These are phyloP conservation scores for Trematomus bernacchii DNA, from an alignment of 2,797 vertebrate species.

Conservation along the genomic window DNA sequence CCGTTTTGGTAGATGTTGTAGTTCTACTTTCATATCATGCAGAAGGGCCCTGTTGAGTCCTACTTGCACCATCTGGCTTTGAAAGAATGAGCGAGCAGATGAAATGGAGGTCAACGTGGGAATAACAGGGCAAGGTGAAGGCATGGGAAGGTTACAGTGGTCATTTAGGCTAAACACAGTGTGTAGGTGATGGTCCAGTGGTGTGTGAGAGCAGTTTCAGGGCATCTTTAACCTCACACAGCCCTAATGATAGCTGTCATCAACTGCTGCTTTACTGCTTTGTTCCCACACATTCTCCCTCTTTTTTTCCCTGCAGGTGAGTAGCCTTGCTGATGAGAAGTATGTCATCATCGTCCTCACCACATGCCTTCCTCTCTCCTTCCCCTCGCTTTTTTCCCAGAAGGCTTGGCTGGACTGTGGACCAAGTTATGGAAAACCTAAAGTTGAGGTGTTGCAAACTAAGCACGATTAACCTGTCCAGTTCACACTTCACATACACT, in stretches of 20 bases:
- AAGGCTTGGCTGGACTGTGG: background rate
- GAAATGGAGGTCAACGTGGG: conserved; percentile 18
- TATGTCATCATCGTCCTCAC: conserved; percentile 24
- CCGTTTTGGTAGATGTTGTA: background rate
- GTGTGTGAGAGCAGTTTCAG: conserved; percentile 40
- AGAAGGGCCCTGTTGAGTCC: background rate
- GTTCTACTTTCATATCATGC: background rate
- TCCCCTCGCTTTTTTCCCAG: background rate
- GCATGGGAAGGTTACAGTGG: conserved; percentile 4
- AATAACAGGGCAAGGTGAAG: conserved; percentile 51
- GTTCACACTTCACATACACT: background rate
- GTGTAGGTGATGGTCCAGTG: background rate
- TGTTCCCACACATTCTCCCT: conserved; percentile 55
- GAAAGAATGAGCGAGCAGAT: background rate
- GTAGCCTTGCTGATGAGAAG: background rate
- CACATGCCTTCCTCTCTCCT: background rate
- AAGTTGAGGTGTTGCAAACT: background rate
- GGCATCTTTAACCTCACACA: conserved; percentile 36
- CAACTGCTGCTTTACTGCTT: conserved; percentile 42
- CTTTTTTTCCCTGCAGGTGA: conserved; percentile 37
- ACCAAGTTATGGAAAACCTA: background rate
- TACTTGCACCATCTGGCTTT: conserved; percentile 30
- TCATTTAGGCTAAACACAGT: conserved; percentile 37
- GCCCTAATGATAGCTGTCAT: conserved; percentile 33
- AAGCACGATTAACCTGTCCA: background rate